Evolutionary conservation across 2,888 invertebrate genomes (phyloP), one percentile per base, ranked within the genome.

Genomic region (Autographa pulchrina): DNA sequence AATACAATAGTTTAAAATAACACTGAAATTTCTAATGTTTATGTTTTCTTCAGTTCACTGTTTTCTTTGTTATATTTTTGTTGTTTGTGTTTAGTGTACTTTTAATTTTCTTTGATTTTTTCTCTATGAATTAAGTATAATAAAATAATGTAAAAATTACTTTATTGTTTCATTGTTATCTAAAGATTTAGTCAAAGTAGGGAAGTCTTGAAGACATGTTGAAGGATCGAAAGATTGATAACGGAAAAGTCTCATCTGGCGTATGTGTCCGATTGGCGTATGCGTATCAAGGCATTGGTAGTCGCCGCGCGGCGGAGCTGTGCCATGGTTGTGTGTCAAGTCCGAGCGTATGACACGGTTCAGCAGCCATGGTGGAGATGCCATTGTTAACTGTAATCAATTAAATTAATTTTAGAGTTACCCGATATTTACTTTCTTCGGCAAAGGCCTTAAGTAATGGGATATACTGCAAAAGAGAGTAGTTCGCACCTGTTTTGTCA

Each of bases 201-300:
- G 93, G 75, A 94, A 95, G 72, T 92, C 89, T 85, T 92, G 92
- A 31, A 92, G 80, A 67, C 94, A 90, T 9, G 93, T 91, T 20
- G 92, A 90, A 1, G 95, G 96, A 72, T 95, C 87, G 71, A 94
- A 95, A 5, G 96, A 95, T 77, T 92, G 91, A 77, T 91, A 91
- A 11, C 95, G 91, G 84, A 89, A 92, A 16, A 90, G 86, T 76
- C 92, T 88, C 89, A 96, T 85, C 65, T 91, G 83, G 18, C 95
- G 91, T 54, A 96, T 95, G 77, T 95, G 95, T 0, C 89, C 91
- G 31, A 96, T 95, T 5, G 96, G 95, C 0, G 95, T 95, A 82
- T 96, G 95, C 0, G 93, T 93, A 81, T 96, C 96, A 41, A 96
- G 88, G 65, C 92, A 95, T 71, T 95, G 94, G 81, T 95, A 95